phyloP scores from a whole-genome alignment of 2,113 vertebrate species.

The Malurus elegans region DNA sequence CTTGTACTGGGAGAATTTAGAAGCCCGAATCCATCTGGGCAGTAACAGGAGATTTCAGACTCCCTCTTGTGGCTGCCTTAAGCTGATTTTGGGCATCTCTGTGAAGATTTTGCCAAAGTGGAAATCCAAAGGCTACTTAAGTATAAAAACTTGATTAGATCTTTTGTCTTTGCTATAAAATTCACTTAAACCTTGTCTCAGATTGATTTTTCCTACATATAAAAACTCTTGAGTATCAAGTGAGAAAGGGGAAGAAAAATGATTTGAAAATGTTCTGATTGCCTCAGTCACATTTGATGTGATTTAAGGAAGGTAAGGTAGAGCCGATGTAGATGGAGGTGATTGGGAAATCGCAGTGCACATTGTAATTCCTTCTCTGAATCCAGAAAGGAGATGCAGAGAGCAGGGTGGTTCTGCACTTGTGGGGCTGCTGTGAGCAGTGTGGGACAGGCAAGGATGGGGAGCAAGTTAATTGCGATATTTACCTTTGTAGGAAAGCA shows the following conservation, averaged over 20 bases:
- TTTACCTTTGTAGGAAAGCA: background rate
- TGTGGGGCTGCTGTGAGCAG: background rate
- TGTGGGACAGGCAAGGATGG: background rate
- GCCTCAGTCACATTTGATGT: background rate
- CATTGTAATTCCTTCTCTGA: background rate
- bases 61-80: constrained; percentile 65
- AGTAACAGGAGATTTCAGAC: constrained; percentile 26
- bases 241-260: background rate
- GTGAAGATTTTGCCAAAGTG: background rate
- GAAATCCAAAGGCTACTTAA: background rate
- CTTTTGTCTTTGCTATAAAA: background rate
- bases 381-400: background rate
- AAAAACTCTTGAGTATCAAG: background rate
- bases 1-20: background rate
- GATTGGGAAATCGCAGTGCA: background rate
- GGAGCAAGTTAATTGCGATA: background rate
- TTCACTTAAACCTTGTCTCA: background rate
- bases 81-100: background rate
- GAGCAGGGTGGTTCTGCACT: background rate
- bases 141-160: background rate
- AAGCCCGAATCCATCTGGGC: background rate
- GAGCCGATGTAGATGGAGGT: background rate
- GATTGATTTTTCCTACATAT: background rate
- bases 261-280: background rate
- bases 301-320: background rate